Percentiles rank a stretch among this genome's conserved stretches.
Conservation (phyloP, 2,113 vertebrate species). For the Melanerpes aurifrons region DNA sequence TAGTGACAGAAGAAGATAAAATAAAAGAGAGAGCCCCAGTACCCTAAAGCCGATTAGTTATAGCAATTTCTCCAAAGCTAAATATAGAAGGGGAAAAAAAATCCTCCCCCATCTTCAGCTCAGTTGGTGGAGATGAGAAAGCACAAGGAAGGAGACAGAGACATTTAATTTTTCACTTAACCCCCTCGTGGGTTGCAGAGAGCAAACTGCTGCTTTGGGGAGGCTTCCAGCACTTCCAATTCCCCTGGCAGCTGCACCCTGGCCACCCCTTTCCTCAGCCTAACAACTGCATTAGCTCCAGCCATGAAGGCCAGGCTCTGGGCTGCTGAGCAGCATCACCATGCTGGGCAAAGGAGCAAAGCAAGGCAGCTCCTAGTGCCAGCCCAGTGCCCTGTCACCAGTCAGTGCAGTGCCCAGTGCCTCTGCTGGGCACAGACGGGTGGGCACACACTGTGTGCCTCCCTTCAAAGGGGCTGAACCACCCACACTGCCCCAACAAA, state of each 20-base stretch:
- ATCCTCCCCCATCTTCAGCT: conserved; percentile 32
- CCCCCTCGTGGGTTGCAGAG: background rate
- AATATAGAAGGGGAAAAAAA: conserved; percentile 34
- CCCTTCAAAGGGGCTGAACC: background rate
- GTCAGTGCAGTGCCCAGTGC: background rate
- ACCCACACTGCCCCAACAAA: background rate
- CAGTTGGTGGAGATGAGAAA: background rate
- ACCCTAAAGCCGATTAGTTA: conserved; percentile 33
- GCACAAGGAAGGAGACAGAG: conserved; percentile 3
- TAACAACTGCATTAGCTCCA: background rate
- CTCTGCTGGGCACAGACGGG: accelerated
- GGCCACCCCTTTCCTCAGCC: background rate
- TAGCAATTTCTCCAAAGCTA: conserved; percentile 52
- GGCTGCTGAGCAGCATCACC: background rate
- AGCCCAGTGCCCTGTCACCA: accelerated
- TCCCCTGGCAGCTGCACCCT: background rate
- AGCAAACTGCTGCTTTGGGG: background rate
- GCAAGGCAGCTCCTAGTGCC: accelerated
- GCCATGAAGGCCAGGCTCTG: background rate
- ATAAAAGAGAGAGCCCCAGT: conserved; percentile 21
- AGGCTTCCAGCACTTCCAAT: background rate
- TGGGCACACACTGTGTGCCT: background rate
- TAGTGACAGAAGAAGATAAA: conserved; percentile 28
- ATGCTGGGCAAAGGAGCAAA: accelerated
- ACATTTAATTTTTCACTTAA: conserved; percentile 32